Conservation (phyloP, 2,797 vertebrate genomes). For the Vultur gryphus region DNA sequence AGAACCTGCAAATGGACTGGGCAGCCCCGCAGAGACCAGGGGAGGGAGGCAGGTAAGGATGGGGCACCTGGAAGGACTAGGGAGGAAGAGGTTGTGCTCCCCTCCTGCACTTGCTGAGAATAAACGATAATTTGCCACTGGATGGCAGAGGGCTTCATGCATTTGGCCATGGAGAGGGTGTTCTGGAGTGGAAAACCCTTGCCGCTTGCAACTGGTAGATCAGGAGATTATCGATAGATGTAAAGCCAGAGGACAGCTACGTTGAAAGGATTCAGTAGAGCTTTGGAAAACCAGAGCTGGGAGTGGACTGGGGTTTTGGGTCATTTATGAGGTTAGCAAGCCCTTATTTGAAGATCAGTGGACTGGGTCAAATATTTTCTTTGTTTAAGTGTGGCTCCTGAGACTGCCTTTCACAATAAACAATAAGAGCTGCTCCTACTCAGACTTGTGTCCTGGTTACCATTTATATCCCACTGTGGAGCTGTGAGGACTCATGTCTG, state of each 20-base stretch:
- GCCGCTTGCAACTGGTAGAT: background rate
- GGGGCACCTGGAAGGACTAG: background rate
- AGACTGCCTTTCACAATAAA: background rate
- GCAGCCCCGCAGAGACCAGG: background rate
- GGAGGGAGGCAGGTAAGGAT: background rate
- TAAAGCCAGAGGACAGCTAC: background rate
- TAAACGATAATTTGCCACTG: background rate
- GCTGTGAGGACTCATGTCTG: accelerated
- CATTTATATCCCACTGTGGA: background rate
- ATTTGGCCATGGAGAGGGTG: background rate
- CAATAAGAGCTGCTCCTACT: background rate
- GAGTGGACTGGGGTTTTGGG: background rate
- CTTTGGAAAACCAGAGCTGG: background rate
- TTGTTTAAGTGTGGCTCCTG: background rate
- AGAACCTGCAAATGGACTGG: background rate
- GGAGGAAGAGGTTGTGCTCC: background rate
- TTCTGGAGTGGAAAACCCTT: background rate
- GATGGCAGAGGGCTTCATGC: background rate
- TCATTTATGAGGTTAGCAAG: background rate
- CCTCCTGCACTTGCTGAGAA: background rate
- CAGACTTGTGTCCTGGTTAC: background rate
- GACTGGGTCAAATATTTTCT: background rate
- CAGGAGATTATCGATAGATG: background rate
- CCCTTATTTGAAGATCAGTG: background rate
- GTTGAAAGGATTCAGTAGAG: background rate